Conservation (phyloP, 2,888 invertebrate species). For the Sisyra nigra region DNA sequence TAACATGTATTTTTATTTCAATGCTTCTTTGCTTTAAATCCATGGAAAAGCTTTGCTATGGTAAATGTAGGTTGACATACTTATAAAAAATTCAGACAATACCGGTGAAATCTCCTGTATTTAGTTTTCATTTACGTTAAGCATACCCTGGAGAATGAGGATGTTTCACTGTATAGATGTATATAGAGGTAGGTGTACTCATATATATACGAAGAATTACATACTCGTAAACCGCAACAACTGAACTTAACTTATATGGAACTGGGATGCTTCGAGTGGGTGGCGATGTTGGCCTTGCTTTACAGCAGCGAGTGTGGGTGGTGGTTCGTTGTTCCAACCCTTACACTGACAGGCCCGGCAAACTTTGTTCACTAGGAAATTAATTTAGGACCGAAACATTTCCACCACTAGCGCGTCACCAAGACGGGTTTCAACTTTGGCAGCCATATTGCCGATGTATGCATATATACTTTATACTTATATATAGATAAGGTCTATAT, state of each 20-base stretch:
- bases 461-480: too few species aligned
- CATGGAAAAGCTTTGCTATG: background rate
- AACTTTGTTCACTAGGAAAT: conserved; percentile 23
- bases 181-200: too few species aligned
- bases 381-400: conserved; percentile 25
- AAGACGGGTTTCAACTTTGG: background rate
- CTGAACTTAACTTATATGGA: conserved; percentile 19
- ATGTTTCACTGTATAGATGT: background rate
- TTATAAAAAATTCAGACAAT: too few species aligned
- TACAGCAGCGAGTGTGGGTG: too few species aligned
- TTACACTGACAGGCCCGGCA: conserved; percentile 5
- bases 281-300: too few species aligned
- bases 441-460: conserved; percentile 3
- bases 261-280: conserved; percentile 12
- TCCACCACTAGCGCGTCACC: conserved; percentile 4
- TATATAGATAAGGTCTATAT: too few species aligned
- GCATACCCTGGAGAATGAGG: background rate
- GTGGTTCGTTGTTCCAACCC: conserved; percentile 6
- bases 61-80: too few species aligned
- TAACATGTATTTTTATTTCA: too few species aligned
- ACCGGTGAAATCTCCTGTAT: too few species aligned
- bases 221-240: conserved; percentile 17
- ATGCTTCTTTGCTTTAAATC: background rate
- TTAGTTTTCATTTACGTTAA: too few species aligned
- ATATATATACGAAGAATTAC: too few species aligned